Evolutionary conservation across 2,888 invertebrate species (phyloP), one percentile per base, ranked within the genome.

Genomic region (Gibbula magus): DNA sequence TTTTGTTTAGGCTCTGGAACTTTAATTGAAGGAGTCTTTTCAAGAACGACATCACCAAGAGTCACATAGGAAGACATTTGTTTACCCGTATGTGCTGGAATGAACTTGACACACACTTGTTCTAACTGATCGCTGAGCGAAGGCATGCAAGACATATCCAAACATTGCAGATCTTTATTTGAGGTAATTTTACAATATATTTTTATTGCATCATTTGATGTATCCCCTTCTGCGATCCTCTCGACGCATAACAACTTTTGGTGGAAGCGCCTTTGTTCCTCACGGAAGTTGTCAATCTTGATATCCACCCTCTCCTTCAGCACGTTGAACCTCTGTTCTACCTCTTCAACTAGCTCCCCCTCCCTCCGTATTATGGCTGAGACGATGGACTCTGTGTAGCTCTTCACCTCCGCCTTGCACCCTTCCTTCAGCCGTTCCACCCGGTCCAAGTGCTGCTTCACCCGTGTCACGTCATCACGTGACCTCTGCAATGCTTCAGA

Each of bases 401-500:
- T 52, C 20, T 61, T 61, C 4, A 80, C 35, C 0, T 66, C 77
- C 8, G n/a, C 32, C 45, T 77, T 73, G 10, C 56, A 52, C 18
- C 20, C 53, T 7, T 39, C 10, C 39, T 70, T 77, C 61, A 73
- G 39, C 20, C 7, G 20, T 8, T 61, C 35, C 10, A 80, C 20
- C 10, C 54, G 29, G 18, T 70, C 70, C 13, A 70, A 20, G 0
- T 20, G 39, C 10, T 35, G 29, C 20, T 79, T 75, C 16, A 76
- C 67, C 53, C 51, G n/a, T 18, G 75, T 76, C 4, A 75, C 25
- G 13, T 76, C 74, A n/a, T 79, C 74, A 5, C 53, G 51, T 51
- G 77, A 39, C 7, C 13, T 22, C 4, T 18, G 35, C 74, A 80
- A 66, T 4, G 66, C 18, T 0, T 18, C 45, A 3, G 45, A 32